These are phyloP conservation scores for Danaus melanippus DNA, from an alignment of 1,140 invertebrate species.

Conservation along the genomic window DNA sequence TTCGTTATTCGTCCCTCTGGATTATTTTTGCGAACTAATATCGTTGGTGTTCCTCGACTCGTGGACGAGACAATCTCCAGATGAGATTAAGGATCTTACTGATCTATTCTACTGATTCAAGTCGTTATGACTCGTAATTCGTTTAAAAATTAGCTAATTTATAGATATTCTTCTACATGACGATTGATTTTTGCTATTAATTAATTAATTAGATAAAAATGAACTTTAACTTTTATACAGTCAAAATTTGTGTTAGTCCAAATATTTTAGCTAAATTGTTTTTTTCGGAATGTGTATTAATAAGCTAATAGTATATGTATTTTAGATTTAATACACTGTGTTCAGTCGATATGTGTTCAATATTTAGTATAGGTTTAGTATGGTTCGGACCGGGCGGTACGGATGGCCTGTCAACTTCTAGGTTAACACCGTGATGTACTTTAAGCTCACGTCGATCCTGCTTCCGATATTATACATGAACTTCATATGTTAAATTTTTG, in stretches of 20 bases:
- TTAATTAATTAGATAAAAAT: slow-evolving; percentile 39
- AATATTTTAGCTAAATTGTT: slow-evolving; percentile 63
- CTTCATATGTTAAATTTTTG: no score
- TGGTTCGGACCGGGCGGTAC: slow-evolving; percentile 23
- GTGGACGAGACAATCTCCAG: slow-evolving; percentile 15
- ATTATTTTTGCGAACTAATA: no score
- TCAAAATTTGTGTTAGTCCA: slow-evolving; percentile 53
- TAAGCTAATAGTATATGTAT: slow-evolving; percentile 37
- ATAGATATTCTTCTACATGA: slow-evolving; percentile 49
- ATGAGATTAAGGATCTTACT: slow-evolving; percentile 17
- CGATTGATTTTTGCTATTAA: slow-evolving; percentile 29
- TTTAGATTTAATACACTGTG: slow-evolving; percentile 46
- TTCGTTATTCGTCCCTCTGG: no score
- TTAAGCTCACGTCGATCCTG: slow-evolving; percentile 20
- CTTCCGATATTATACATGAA: slow-evolving; percentile 14
- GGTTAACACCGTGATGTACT: slow-evolving; percentile 23
- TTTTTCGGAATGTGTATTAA: slow-evolving; percentile 33
- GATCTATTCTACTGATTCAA: slow-evolving; percentile 19
- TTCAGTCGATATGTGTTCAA: slow-evolving; percentile 66
- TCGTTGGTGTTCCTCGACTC: slow-evolving; percentile 17
- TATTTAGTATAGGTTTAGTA: slow-evolving; percentile 36
- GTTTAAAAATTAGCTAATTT: slow-evolving; percentile 31
- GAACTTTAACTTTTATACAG: slow-evolving; percentile 35
- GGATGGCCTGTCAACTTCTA: slow-evolving; percentile 20
- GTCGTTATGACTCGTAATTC: slow-evolving; percentile 21